phyloP scores from a whole-genome alignment of 1,140 invertebrate species.

The Drosophila sulfurigaster region DNA sequence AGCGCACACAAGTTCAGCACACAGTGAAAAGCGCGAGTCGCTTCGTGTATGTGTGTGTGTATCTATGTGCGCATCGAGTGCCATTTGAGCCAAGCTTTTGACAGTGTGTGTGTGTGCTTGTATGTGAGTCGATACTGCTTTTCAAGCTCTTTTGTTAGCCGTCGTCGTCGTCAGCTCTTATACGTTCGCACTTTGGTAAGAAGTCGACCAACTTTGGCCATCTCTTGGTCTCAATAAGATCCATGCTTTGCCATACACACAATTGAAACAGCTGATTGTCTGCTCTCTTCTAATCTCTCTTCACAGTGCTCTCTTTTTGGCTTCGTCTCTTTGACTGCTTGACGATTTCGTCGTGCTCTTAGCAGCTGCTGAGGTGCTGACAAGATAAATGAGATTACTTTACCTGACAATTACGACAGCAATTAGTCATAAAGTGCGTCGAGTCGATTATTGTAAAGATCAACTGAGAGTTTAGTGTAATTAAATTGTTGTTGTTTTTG shows the following conservation, averaged over 20 bases:
- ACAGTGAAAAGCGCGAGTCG: background rate
- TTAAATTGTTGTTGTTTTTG: constrained; percentile 42
- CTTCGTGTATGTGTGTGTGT: constrained; percentile 26
- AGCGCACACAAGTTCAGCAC: background rate
- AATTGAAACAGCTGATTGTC: constrained; percentile 52
- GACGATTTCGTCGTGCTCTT: constrained; percentile 34
- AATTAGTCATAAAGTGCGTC: constrained; percentile 79
- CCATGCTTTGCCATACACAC: background rate
- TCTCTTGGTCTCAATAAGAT: constrained; percentile 35
- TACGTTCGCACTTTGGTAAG: constrained; percentile 19
- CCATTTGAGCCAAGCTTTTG: constrained; percentile 62
- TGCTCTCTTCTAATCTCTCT: constrained; percentile 6
- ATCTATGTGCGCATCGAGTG: constrained; percentile 37
- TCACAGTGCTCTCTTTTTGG: background rate
- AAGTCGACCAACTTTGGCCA: constrained; percentile 30
- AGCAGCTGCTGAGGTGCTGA: constrained; percentile 24
- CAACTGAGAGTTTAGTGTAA: constrained; percentile 61
- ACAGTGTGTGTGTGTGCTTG: constrained; percentile 34
- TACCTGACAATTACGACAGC: constrained; percentile 42
- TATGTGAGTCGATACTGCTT: constrained; percentile 26
- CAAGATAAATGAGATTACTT: constrained; percentile 55
- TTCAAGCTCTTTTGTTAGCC: constrained; percentile 36
- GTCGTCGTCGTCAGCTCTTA: constrained; percentile 16
- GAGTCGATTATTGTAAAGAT: constrained; percentile 79
- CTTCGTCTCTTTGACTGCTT: background rate